phyloP scores from a whole-genome alignment of 2,888 invertebrate species.

The Diaphora mendica region DNA sequence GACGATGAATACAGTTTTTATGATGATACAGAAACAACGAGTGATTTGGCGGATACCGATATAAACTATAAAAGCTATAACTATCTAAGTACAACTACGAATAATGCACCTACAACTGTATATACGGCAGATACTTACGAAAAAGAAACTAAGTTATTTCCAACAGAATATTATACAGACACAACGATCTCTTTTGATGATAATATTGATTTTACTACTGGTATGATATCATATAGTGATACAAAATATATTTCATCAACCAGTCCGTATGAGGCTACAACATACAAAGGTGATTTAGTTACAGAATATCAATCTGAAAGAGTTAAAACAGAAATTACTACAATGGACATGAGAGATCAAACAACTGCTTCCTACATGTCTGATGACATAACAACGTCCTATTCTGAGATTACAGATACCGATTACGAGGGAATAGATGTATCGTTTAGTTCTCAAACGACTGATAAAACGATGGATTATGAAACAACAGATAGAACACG shows the following conservation, averaged over 20 bases:
- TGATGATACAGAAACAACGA: conserved; percentile 24
- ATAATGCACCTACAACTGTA: conserved; percentile 14
- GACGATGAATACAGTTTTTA: conserved; percentile 56
- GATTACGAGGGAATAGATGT: not conserved
- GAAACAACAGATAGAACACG: not conserved
- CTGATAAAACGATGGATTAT: no score
- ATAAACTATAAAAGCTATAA: conserved; percentile 19
- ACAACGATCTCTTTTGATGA: conserved; percentile 11
- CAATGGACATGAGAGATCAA: conserved; percentile 18
- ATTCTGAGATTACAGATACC: conserved; percentile 11
- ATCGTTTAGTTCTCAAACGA: not conserved
- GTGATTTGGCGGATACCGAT: conserved; percentile 19
- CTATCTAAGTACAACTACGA: conserved; percentile 19
- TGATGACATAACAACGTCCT: not conserved
- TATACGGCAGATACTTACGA: conserved; percentile 10
- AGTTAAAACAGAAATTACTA: conserved; percentile 9
- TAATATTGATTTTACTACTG: conserved; percentile 31
- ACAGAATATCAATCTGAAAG: conserved; percentile 16
- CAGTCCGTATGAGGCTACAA: conserved; percentile 22
- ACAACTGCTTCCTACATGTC: conserved; percentile 17
- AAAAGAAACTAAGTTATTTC: conserved; percentile 1
- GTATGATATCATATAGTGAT: conserved; percentile 28
- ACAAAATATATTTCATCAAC: conserved; percentile 20
- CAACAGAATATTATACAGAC: not conserved
- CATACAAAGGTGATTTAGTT: conserved; percentile 16